Conservation (phyloP, 2,888 invertebrate species). For the Stramonita haemastoma region DNA sequence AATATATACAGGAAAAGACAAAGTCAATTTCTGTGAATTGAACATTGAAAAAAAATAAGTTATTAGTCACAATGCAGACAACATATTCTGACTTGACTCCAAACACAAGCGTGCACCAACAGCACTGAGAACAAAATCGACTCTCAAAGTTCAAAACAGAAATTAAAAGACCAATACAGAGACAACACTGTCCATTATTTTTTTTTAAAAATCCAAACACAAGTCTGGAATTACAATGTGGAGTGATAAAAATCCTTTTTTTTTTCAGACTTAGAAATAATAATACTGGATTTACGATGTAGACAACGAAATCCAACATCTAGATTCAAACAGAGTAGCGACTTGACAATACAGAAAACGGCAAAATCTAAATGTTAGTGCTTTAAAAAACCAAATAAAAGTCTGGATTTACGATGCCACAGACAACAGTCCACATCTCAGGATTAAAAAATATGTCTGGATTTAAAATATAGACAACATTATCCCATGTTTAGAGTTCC, state of each 20-base stretch:
- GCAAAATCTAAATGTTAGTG: background rate
- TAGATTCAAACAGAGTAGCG: background rate
- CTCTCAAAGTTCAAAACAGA: background rate
- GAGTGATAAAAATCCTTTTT: background rate
- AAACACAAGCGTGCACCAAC: background rate
- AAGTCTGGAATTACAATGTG: background rate
- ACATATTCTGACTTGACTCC: background rate
- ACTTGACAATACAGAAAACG: background rate
- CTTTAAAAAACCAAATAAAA: background rate
- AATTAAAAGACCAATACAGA: background rate
- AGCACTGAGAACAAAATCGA: background rate
- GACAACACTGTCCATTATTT: background rate
- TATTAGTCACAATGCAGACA: background rate
- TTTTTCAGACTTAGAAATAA: background rate
- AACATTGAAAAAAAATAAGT: background rate
- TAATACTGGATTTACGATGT: slow-evolving; percentile 4
- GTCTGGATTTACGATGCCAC: background rate
- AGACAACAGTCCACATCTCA: slow-evolving; percentile 8
- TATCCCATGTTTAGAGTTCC: background rate
- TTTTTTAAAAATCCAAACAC: slow-evolving; percentile 5
- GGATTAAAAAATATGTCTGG: background rate
- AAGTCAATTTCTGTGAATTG: background rate
- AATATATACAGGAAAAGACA: slow-evolving; percentile 9
- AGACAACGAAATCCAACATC: background rate
- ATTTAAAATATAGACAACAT: slow-evolving; percentile 23